Base-by-base conservation (phyloP, 2,888 invertebrate species). In the Taenaris catops region DNA sequence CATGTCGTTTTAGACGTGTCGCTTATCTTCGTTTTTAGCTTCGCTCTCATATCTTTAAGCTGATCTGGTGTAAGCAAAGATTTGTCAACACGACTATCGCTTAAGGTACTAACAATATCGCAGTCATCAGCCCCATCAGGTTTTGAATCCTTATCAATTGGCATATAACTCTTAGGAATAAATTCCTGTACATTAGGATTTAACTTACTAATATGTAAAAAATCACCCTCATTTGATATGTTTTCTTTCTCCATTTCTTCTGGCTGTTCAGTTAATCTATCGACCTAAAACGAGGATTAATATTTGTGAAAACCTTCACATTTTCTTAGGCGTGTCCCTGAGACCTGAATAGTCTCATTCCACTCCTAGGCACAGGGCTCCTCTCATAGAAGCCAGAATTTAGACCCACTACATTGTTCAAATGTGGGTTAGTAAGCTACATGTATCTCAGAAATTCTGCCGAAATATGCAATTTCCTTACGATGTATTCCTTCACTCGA, bases 141-240 rank as follows among this genome's bases (percentile, higher is more conserved):
- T 18, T 28, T 10, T 4, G 4, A 8, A 7, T 10, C 17, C 10
- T 14, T 11, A 5, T n/a, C 3, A 9, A 20, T 9, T 21, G n/a
- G 4, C 2, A 3, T 4, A 21, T 2, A 4, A 8, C 4, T 10
- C 34, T 41, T 57, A 2, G 79, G 75, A 11, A 59, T 40, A 39
- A 78, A 81, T 39, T 66, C 70, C 2, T 46, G 5, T 1, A 70
- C 70, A 14, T 59, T 29, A 2, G 79, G 78, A 51, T 81, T 69
- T 7, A 78, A 49, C 49, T 63, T 71, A 38, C 62, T 73, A 24
- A 61, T 62, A 16, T 1, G 8, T 8, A 29, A 6, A 5, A 29
- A 4, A 10, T 17, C 3, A 5, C 4, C 8, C 7, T n/a, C 3
- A 18, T 18, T n/a, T n/a, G 3, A 10, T 3, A 17, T 21, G 26